phyloP scores from a whole-genome alignment of 2,888 invertebrate species.

The Argyresthia goedartella region DNA sequence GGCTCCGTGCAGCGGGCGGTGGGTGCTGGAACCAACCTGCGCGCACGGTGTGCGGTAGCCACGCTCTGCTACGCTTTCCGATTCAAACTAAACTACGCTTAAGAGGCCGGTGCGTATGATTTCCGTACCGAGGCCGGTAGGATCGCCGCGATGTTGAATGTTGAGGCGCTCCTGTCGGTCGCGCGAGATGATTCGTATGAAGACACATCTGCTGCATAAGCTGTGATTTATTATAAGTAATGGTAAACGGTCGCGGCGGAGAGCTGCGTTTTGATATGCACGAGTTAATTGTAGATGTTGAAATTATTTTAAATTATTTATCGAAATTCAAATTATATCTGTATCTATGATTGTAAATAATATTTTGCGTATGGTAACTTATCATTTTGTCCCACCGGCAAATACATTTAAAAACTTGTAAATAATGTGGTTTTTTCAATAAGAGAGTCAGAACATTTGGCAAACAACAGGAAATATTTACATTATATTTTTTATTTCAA shows the following conservation, averaged over 20 bases:
- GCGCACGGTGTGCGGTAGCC: too few species aligned
- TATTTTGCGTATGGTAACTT: conserved; percentile 34
- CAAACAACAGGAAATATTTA: too few species aligned
- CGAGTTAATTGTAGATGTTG: conserved; percentile 28
- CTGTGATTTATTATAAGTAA: conserved; percentile 8
- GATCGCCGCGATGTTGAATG: not conserved
- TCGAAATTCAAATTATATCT: conserved; percentile 35
- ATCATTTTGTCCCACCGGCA: conserved; percentile 55
- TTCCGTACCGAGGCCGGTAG: not conserved
- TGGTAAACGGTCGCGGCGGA: conserved; percentile 1
- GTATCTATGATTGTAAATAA: conserved; percentile 24
- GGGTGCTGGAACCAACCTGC: not conserved
- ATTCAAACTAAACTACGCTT: too few species aligned
- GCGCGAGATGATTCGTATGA: conserved; percentile 17
- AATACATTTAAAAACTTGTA: conserved; percentile 10
- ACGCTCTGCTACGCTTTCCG: too few species aligned
- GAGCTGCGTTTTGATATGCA: not conserved
- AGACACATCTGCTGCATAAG: conserved; percentile 32
- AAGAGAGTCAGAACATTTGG: not conserved
- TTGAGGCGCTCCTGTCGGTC: not conserved
- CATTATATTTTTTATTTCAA: not conserved
- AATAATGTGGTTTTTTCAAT: not conserved
- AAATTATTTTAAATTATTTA: conserved; percentile 55
- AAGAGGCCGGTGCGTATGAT: too few species aligned
- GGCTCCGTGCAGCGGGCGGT: not conserved